phyloP scores from a whole-genome alignment of 2,888 invertebrate genomes.

The Leptopterna dolabrata region DNA sequence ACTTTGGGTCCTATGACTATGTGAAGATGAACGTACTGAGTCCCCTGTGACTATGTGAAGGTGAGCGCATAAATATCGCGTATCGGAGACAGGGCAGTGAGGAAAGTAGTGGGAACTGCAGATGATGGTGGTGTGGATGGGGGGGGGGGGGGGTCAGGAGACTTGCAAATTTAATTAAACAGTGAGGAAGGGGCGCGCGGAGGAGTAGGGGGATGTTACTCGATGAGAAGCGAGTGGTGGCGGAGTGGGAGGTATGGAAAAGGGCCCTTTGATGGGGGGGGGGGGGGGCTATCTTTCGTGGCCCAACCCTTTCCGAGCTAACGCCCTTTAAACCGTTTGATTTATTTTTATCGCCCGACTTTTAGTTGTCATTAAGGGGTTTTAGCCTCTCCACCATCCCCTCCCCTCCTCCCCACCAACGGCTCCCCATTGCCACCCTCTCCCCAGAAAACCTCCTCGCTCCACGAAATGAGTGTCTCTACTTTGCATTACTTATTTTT shows the following conservation, averaged over 20 bases:
- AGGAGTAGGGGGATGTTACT: constrained; percentile 3
- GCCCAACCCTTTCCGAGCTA: constrained; percentile 57
- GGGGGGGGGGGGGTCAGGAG: constrained; percentile 10
- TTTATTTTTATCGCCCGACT: constrained; percentile 63
- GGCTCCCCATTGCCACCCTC: too few relatives aligned
- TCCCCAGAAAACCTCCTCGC: neutral
- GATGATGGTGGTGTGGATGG: neutral
- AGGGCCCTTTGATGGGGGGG: neutral
- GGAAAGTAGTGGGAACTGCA: neutral
- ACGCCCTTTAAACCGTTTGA: constrained; percentile 61
- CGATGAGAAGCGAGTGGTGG: neutral
- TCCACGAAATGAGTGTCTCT: constrained; percentile 34
- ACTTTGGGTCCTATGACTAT: too few relatives aligned
- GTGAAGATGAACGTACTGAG: too few relatives aligned
- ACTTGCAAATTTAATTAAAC: constrained; percentile 58
- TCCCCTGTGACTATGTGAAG: neutral
- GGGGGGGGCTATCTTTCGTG: constrained; percentile 49
- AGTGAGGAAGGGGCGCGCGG: constrained; percentile 42
- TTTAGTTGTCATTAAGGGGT: constrained; percentile 63
- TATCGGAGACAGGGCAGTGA: neutral
- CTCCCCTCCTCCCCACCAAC: constrained; percentile 56
- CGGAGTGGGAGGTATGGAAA: neutral
- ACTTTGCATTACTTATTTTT: constrained; percentile 53
- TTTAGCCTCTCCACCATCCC: too few relatives aligned
- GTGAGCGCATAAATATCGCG: neutral